These are phyloP conservation scores for Operophtera brumata DNA, from an alignment of 2,888 invertebrate species.

Conservation along the genomic window DNA sequence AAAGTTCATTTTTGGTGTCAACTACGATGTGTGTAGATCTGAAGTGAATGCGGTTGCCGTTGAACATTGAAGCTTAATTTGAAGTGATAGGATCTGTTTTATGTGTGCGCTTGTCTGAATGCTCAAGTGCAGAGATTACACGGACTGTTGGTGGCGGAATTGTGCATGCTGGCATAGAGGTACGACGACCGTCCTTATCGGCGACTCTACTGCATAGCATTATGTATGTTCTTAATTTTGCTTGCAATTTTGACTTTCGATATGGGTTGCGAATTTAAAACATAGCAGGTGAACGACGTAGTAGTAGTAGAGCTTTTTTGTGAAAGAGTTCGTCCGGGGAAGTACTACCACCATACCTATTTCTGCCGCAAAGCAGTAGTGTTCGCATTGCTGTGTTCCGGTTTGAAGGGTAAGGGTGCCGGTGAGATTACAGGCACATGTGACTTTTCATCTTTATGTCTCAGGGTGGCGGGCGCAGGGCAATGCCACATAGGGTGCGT, in stretches of 20 bases:
- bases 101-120: constrained; percentile 17
- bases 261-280: background rate
- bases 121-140: constrained; percentile 34
- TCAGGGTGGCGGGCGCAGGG: too few species aligned
- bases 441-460: too few species aligned
- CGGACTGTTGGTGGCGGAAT: constrained; percentile 30
- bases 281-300: too few species aligned
- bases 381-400: too few species aligned
- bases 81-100: constrained; percentile 11
- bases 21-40: constrained; percentile 3
- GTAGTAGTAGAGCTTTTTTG: too few species aligned
- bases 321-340: too few species aligned
- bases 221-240: constrained; percentile 14
- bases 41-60: constrained; percentile 8
- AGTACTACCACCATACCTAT: too few species aligned
- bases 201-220: constrained; percentile 19
- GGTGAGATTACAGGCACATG: too few species aligned
- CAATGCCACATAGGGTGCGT: too few species aligned
- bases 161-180: constrained; percentile 29
- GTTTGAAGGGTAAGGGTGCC: too few species aligned
- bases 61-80: constrained; percentile 18
- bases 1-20: constrained; percentile 15
- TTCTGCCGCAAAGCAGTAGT: too few species aligned
- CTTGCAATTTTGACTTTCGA: background rate
- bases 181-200: constrained; percentile 26